Evolutionary conservation across 2,888 invertebrate species (phyloP).

Genomic region (Caenorhabditis doughertyi): DNA sequence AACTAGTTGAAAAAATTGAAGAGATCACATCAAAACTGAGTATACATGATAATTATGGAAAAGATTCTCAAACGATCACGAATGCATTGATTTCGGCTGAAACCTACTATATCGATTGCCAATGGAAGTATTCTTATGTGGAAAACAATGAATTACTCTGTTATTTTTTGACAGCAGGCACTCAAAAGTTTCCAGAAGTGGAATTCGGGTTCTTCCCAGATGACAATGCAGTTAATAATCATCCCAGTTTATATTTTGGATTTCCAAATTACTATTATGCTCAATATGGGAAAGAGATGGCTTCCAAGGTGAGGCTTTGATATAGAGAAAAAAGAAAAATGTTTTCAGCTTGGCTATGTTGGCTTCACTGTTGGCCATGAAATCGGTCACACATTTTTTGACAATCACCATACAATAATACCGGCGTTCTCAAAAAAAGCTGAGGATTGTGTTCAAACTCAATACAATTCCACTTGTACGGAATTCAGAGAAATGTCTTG

Average conservation of each 20-base stretch:
- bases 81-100: background rate
- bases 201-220: background rate
- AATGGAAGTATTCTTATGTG: background rate
- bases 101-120: background rate
- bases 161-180: background rate
- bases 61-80: background rate
- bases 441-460: constrained; percentile 34
- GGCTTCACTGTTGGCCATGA: constrained; percentile 29
- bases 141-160: background rate
- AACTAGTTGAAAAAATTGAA: background rate
- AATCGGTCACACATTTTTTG: constrained; percentile 20
- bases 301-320: constrained; percentile 4
- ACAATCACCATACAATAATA: background rate
- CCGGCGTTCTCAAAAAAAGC: constrained; percentile 5
- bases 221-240: background rate
- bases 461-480: constrained; percentile 16
- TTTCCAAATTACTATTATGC: constrained; percentile 15
- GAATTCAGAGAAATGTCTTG: constrained; percentile 30
- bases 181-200: background rate
- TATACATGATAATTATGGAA: background rate
- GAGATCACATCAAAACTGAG: background rate
- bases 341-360: constrained; percentile 8
- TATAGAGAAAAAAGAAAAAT: background rate
- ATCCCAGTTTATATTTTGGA: background rate
- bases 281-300: constrained; percentile 17